A percentile compares a stretch with the other conserved stretches of the same genome.
Conservation (phyloP, 2,888 invertebrate species). For the Eupithecia abbreviata region DNA sequence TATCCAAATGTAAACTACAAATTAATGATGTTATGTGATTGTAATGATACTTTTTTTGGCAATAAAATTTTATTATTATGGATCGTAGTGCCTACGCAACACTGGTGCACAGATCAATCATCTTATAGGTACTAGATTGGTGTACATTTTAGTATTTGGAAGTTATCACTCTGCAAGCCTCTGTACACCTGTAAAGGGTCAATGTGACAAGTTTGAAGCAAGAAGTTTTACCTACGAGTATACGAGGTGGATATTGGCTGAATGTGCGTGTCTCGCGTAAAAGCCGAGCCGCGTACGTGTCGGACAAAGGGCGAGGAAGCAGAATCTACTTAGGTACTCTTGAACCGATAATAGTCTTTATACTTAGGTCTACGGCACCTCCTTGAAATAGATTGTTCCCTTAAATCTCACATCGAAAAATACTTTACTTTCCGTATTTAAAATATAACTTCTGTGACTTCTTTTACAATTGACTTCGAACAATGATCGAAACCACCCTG, state of each 20-base stretch:
- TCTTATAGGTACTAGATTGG: too few species aligned
- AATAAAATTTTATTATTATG: too few species aligned
- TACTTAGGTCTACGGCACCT: neutral
- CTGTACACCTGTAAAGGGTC: neutral
- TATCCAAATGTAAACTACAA: too few species aligned
- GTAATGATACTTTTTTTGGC: too few species aligned
- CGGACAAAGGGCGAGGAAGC: slow-evolving; percentile 36
- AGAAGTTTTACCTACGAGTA: slow-evolving; percentile 12
- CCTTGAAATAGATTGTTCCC: neutral
- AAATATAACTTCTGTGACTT: neutral
- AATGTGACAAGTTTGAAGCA: neutral
- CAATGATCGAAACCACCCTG: neutral
- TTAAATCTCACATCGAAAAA: neutral
- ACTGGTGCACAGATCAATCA: too few species aligned
- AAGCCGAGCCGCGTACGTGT: slow-evolving; percentile 39
- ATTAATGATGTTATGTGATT: too few species aligned
- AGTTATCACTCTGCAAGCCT: neutral
- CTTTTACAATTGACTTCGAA: neutral
- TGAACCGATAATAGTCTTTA: neutral
- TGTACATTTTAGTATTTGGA: neutral
- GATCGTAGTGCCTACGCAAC: too few species aligned
- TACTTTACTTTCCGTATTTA: neutral
- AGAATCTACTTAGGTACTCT: slow-evolving; percentile 1
- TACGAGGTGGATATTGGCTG: slow-evolving; percentile 26
- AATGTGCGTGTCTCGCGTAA: slow-evolving; percentile 38